Percentiles rank a stretch among this genome's conserved stretches.
Evolutionary conservation across 2,797 vertebrate genomes (phyloP).

Genomic region (Phoxinus dragarum): DNA sequence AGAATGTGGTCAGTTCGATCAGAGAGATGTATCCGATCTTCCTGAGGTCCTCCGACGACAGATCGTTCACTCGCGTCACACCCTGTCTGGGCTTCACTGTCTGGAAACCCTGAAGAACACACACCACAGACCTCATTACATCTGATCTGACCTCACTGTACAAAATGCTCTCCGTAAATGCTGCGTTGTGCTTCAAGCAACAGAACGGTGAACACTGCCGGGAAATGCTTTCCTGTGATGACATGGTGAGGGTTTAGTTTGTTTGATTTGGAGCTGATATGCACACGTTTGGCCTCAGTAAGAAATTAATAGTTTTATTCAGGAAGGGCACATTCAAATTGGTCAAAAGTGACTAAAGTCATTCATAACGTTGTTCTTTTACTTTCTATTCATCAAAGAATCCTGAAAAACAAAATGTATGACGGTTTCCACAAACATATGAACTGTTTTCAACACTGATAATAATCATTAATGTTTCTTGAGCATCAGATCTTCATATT

Average conservation of each 20-base stretch:
- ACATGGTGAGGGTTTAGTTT: neutral
- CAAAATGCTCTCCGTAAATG: slow-evolving; percentile 18
- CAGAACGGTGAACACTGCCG: slow-evolving; percentile 21
- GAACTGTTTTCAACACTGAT: too few species aligned
- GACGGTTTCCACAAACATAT: too few species aligned
- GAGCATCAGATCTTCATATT: neutral
- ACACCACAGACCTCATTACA: slow-evolving; percentile 21
- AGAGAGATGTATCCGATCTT: slow-evolving; percentile 89
- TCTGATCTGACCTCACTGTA: neutral
- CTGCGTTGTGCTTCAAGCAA: neutral
- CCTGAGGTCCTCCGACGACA: slow-evolving; percentile 88
- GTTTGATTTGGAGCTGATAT: neutral
- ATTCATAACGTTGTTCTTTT: neutral
- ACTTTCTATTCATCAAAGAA: neutral
- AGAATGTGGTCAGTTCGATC: slow-evolving; percentile 92
- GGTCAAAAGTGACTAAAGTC: neutral
- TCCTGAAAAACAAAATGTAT: neutral
- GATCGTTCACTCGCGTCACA: slow-evolving; percentile 85
- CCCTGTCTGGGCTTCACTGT: slow-evolving; percentile 81
- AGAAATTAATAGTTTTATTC: neutral
- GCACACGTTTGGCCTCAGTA: neutral
- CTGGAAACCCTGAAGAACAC: slow-evolving; percentile 64
- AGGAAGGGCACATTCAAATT: neutral
- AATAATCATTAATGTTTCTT: neutral
- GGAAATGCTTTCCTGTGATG: neutral